phyloP scores from a whole-genome alignment of 1,140 invertebrate species.

The Orussus abietinus region DNA sequence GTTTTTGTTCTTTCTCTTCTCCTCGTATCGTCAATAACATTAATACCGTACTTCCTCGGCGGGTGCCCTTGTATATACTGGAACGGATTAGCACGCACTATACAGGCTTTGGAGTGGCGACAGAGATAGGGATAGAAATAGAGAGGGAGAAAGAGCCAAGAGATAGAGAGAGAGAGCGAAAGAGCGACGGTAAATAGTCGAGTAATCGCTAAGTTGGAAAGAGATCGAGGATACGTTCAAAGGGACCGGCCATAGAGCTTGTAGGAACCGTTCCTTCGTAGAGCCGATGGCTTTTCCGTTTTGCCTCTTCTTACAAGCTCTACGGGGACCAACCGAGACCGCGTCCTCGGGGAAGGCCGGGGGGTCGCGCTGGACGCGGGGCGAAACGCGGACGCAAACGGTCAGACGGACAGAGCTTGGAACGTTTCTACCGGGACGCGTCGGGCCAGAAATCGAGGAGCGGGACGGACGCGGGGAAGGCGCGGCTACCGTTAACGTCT shows the following conservation, averaged over 20 bases:
- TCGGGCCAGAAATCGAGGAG: slow-evolving; percentile 14
- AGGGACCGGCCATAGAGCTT: too few species aligned
- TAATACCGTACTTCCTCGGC: slow-evolving; percentile 15
- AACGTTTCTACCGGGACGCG: too few species aligned
- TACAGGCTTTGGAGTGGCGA: slow-evolving; percentile 35
- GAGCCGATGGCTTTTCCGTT: too few species aligned
- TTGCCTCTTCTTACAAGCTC: too few species aligned
- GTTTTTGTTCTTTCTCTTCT: slow-evolving; percentile 21
- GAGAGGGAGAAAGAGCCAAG: slow-evolving; percentile 26
- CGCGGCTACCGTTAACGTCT: slow-evolving; percentile 26
- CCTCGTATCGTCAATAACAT: slow-evolving; percentile 28
- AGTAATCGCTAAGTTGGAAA: neutral
- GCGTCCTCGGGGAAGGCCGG: too few species aligned
- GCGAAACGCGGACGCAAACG: too few species aligned
- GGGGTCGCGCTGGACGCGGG: too few species aligned
- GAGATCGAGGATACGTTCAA: too few species aligned
- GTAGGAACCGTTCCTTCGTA: too few species aligned
- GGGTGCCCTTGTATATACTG: too few species aligned
- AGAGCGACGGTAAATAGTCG: slow-evolving; percentile 2
- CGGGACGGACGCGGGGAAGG: slow-evolving; percentile 9
- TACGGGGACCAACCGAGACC: too few species aligned
- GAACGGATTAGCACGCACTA: slow-evolving; percentile 48
- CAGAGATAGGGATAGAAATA: slow-evolving; percentile 21
- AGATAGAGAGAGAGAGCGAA: slow-evolving; percentile 19
- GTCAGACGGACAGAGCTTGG: too few species aligned